Conservation (phyloP, 2,113 vertebrate species). For the Mesembrinibis cayennensis region DNA sequence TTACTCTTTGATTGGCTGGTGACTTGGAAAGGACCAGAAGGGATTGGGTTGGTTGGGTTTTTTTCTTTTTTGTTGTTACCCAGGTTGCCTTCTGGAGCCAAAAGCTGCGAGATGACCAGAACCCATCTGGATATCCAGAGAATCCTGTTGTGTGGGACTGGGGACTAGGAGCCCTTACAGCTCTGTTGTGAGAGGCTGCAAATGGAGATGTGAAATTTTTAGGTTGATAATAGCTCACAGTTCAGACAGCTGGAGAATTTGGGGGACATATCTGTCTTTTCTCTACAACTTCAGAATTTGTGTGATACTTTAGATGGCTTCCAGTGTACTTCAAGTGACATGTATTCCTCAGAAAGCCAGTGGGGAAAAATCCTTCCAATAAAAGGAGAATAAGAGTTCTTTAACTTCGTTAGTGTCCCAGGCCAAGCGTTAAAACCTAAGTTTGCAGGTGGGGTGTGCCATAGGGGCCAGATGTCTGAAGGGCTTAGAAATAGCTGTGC, state of each 20-base stretch:
- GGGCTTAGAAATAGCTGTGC: background rate
- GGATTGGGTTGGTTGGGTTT: background rate
- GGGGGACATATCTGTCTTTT: background rate
- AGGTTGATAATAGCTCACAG: background rate
- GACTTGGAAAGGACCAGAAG: background rate
- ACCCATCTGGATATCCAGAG: background rate
- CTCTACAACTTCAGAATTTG: background rate
- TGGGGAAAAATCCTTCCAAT: background rate
- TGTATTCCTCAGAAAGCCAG: background rate
- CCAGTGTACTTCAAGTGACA: background rate
- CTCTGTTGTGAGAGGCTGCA: background rate
- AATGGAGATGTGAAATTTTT: background rate
- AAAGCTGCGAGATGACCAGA: background rate
- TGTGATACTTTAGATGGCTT: background rate
- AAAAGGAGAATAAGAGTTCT: background rate
- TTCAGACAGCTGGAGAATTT: background rate
- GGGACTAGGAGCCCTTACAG: background rate
- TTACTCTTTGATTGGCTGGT: background rate
- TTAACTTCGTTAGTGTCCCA: background rate
- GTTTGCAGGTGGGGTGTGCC: background rate
- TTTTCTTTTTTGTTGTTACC: background rate
- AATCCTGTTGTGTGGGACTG: background rate
- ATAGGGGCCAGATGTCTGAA: background rate
- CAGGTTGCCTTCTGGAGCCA: background rate
- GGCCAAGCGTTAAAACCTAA: background rate